These are phyloP conservation scores for Perizoma flavofasciatum DNA, from an alignment of 2,888 invertebrate genomes.

Conservation along the genomic window DNA sequence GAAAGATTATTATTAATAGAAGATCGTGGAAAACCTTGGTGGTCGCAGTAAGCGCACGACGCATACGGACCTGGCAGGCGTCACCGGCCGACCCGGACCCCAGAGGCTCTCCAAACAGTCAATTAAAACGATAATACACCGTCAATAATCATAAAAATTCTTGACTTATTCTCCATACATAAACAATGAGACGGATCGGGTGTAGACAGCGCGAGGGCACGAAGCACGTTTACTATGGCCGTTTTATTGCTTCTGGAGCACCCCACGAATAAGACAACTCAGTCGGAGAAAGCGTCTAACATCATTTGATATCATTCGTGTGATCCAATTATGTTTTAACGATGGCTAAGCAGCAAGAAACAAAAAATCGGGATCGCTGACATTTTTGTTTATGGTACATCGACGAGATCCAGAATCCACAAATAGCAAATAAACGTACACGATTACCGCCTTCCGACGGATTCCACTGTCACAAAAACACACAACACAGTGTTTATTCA, in stretches of 20 bases:
- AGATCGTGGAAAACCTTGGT: slow-evolving; percentile 73
- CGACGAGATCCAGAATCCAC: slow-evolving; percentile 82
- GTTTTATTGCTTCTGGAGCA: slow-evolving; percentile 71
- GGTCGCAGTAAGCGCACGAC: slow-evolving; percentile 60
- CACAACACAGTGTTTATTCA: slow-evolving; percentile 77
- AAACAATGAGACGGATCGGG: slow-evolving; percentile 83
- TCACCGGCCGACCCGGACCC: slow-evolving; percentile 49
- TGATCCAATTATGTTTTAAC: slow-evolving; percentile 80
- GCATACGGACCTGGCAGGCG: slow-evolving; percentile 51
- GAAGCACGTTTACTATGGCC: slow-evolving; percentile 80
- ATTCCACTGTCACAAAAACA: slow-evolving; percentile 80
- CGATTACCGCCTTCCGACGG: slow-evolving; percentile 83
- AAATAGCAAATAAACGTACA: slow-evolving; percentile 82
- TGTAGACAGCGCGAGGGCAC: slow-evolving; percentile 79
- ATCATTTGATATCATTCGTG: slow-evolving; percentile 80
- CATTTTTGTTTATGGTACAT: slow-evolving; percentile 85
- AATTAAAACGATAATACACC: slow-evolving; percentile 66
- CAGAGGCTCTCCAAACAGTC: slow-evolving; percentile 61
- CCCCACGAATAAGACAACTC: slow-evolving; percentile 56
- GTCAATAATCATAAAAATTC: slow-evolving; percentile 76
- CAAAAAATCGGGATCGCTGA: slow-evolving; percentile 85
- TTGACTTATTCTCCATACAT: slow-evolving; percentile 81
- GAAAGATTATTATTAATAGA: slow-evolving; percentile 81
- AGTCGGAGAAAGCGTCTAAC: slow-evolving; percentile 71
- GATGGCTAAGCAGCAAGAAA: slow-evolving; percentile 81